These are phyloP conservation scores for Sesamia nonagrioides DNA, from an alignment of 1,140 invertebrate species.

Conservation along the genomic window DNA sequence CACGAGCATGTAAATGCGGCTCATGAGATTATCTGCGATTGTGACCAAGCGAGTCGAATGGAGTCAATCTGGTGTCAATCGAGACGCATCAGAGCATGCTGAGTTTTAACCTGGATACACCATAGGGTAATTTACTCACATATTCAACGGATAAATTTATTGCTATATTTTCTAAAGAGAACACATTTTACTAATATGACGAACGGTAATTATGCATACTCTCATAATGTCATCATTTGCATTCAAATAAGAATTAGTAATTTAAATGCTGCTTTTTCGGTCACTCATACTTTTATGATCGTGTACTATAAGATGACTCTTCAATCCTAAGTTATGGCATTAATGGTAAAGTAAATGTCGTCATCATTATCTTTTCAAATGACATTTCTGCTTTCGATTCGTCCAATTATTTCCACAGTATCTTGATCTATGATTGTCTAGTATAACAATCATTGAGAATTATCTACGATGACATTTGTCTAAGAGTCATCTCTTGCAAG, in stretches of 20 bases:
- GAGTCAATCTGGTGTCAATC: conserved; percentile 63
- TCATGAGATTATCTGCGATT: conserved; percentile 77
- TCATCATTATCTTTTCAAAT: conserved; percentile 10
- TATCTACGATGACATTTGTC: conserved; percentile 55
- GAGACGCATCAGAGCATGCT: conserved; percentile 72
- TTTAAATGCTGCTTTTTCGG: conserved; percentile 8
- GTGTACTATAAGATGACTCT: background rate
- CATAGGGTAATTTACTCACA: conserved; percentile 73
- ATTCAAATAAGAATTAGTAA: conserved; percentile 28
- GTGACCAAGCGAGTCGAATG: conserved; percentile 65
- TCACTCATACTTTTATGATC: background rate
- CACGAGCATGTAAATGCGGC: conserved; percentile 66
- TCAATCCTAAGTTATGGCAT: background rate
- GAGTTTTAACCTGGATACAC: conserved; percentile 68
- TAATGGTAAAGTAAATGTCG: background rate
- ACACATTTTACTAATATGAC: conserved; percentile 15
- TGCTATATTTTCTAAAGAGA: conserved; percentile 51
- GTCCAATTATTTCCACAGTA: conserved; percentile 16
- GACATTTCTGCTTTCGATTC: conserved; percentile 6
- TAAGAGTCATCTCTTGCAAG: conserved; percentile 53
- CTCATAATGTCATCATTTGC: conserved; percentile 38
- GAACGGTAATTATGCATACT: conserved; percentile 12
- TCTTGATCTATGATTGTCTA: conserved; percentile 28
- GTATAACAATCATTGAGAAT: conserved; percentile 47
- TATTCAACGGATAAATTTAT: conserved; percentile 68